A percentile compares a stretch with the other conserved stretches of the same genome.
These are phyloP conservation scores for Sebastiscus tertius DNA, from an alignment of 2,797 vertebrate genomes.

Conservation along the genomic window DNA sequence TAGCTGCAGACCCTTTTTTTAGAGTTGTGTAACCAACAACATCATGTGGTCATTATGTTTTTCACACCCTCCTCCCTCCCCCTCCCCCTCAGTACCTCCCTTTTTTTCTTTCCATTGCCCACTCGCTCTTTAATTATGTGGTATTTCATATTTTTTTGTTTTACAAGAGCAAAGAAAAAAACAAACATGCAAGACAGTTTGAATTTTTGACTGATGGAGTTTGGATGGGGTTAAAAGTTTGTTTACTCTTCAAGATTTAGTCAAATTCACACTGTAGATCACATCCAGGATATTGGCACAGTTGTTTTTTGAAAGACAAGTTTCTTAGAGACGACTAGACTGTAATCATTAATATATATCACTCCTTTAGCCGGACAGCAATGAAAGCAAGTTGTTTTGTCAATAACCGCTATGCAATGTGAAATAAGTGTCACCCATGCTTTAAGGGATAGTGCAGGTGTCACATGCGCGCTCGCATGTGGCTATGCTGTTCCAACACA, in stretches of 20 bases:
- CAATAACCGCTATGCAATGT: background rate
- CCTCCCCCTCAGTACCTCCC: background rate
- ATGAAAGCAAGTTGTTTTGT: background rate
- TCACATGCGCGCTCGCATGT: no score
- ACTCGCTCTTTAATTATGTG: conserved; percentile 13
- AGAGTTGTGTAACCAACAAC: conserved; percentile 43
- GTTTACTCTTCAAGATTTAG: background rate
- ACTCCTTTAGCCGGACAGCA: background rate
- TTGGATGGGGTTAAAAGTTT: background rate
- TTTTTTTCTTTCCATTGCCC: background rate
- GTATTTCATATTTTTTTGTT: background rate
- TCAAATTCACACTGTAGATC: background rate
- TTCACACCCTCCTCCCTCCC: background rate
- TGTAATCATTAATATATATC: background rate
- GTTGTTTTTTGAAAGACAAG: background rate
- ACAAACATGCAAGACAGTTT: background rate
- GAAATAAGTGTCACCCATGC: background rate
- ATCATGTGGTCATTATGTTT: conserved; percentile 47
- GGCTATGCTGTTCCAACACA: no score
- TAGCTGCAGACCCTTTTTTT: conserved; percentile 40
- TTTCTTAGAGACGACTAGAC: background rate
- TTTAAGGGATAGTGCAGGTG: background rate
- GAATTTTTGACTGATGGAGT: background rate
- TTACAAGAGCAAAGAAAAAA: background rate
- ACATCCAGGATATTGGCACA: background rate